Base-by-base conservation (phyloP, 2,888 invertebrate species). In the Siphlonurus alternatus region DNA sequence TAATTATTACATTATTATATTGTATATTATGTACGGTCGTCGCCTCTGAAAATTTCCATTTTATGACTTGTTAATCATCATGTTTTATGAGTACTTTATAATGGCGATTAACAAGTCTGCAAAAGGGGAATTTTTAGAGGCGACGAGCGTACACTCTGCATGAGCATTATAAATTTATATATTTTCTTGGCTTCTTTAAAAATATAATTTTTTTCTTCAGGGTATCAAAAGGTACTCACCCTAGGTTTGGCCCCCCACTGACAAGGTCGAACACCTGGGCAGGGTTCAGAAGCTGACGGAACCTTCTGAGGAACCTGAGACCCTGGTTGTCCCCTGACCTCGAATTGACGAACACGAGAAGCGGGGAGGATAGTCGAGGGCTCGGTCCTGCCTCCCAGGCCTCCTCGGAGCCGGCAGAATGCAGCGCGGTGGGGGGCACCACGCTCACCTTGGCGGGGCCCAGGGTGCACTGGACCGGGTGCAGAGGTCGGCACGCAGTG, bases 301-400 rank as follows among this genome's bases (percentile, higher is more conserved):
- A 96, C 68, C 94, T 85, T 63, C 95, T 83, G 68, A 97, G 82
- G 80, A 97, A 96, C 78, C 95, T 93, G 38, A 96, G 87, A 67
- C 97, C 97, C 76, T 97, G 97, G 80, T 95, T 96, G 81, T 97
- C 97, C 71, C 97, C 94, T 70, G 95, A 95, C 80, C 96, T 93
- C 67, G 95, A 95, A 79, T 98, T 98, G 73, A 97, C 96, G 76
- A 97, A 96, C 67, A 97, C 97, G 68, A 97, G 84, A 65, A 97
- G 84, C 18, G 97, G 97, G 68, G 83, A 83, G 71, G 83, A 83
- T 19, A 82, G 81, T 62, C 74, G 76, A 18, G 81, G 80, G 67
- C 80, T 73, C 70, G 89, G 83, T 0, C 87, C 87, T 24, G 89
- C 90, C 75, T 90, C 88, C 93, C 94, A 95, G 63, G 92, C 89